These are phyloP conservation scores for Mythimna impura DNA, from an alignment of 2,888 invertebrate genomes.

Conservation along the genomic window DNA sequence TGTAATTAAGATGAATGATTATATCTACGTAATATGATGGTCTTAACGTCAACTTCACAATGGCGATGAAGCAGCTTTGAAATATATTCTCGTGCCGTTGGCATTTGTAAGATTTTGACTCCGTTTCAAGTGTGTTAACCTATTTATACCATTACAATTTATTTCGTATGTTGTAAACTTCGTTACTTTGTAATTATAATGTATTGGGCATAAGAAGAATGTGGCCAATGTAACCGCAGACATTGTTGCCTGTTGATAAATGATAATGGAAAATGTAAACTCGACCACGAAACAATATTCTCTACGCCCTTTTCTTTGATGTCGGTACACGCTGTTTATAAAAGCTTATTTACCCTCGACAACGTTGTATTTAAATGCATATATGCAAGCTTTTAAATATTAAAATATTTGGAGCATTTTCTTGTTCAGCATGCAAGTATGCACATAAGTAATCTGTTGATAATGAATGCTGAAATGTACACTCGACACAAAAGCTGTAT, in stretches of 20 bases:
- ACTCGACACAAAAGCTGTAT: slow-evolving; percentile 80
- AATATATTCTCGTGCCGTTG: slow-evolving; percentile 27
- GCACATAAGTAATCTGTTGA: slow-evolving; percentile 77
- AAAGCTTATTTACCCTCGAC: slow-evolving; percentile 8
- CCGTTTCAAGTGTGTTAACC: slow-evolving; percentile 11
- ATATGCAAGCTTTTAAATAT: slow-evolving; percentile 33
- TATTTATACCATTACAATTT: background rate
- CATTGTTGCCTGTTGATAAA: background rate
- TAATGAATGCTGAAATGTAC: slow-evolving; percentile 82
- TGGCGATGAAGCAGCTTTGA: slow-evolving; percentile 31
- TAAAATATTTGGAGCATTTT: slow-evolving; percentile 39
- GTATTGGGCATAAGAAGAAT: background rate
- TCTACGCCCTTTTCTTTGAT: slow-evolving; percentile 20
- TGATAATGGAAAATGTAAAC: background rate
- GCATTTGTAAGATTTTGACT: slow-evolving; percentile 33
- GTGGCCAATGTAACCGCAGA: background rate
- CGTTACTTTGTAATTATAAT: background rate
- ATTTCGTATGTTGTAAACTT: background rate
- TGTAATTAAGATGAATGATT: slow-evolving; percentile 50
- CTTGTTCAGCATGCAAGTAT: slow-evolving; percentile 46
- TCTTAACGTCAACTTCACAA: slow-evolving; percentile 40
- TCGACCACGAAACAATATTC: background rate
- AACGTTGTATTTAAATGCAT: slow-evolving; percentile 23
- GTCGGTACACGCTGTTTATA: background rate
- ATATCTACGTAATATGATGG: background rate